Base-by-base conservation (phyloP, 2,113 vertebrate species). In the Pluvianellus socialis region DNA sequence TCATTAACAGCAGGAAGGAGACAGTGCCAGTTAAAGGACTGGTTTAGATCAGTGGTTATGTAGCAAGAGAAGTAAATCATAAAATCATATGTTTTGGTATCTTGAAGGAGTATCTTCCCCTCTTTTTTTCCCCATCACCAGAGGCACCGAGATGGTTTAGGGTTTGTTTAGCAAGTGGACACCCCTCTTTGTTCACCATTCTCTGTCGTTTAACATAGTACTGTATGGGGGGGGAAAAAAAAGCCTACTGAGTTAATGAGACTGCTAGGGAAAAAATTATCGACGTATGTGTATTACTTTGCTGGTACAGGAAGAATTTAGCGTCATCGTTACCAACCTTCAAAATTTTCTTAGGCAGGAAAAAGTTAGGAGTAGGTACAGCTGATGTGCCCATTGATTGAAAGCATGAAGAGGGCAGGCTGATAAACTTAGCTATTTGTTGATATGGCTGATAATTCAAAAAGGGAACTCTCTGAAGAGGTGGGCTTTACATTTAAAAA, bases 131-230 rank as follows among this genome's bases (percentile, higher is more conserved):
- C 56, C 47, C 6, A 6, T 55, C 19, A 14, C 15, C 17, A 12
- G 35, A 30, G 3, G 4, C 14, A 24, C 20, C 24, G n/a, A 22
- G 27, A 14, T 14, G 2, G 35, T 85, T 30, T 21, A 32, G 32
- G 5, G 5, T 35, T 88, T 33, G 16, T 23, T 63, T 65, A 49
- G 19, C 27, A 44, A 18, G 45, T 10, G 21, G 9, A 17, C 3
- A 8, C 4, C 14, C 8, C 4, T 2, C 3, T 1, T 1, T 2
- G 2, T 40, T 7, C 26, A 6, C 6, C 4, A 7, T 52, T 56
- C 14, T 42, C 49, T 50, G 45, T 35, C 49, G 7, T 59, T 72
- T 71, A 12, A 73, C 16, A 4, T 3, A 40, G 19, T n/a, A 19
- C 14, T 56, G 4, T 53, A 6, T 47, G 38, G 38, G 38, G 38